Conservation (phyloP, 2,888 invertebrate genomes). For the Keiferia lycopersicella region DNA sequence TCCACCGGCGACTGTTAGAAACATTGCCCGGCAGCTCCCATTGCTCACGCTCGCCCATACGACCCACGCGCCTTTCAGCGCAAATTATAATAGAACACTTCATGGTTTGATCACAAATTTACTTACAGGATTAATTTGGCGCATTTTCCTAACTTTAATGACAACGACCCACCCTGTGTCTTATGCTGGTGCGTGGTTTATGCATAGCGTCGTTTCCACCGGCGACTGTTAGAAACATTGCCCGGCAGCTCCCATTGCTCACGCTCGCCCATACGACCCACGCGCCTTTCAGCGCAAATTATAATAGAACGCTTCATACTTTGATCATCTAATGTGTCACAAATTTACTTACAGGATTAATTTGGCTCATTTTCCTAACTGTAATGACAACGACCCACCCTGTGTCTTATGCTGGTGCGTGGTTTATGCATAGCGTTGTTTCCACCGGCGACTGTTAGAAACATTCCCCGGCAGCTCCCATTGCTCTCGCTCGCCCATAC, state of each 20-base stretch:
- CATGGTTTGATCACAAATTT: conserved; percentile 26
- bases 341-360: not conserved
- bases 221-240: conserved; percentile 41
- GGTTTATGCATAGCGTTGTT: conserved; percentile 35
- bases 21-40: no score
- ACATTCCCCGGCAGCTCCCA: conserved; percentile 42
- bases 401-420: conserved; percentile 3
- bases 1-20: no score
- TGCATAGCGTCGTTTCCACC: conserved; percentile 36
- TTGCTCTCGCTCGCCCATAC: conserved; percentile 41
- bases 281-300: conserved; percentile 30
- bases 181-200: conserved; percentile 26
- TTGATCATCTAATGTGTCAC: conserved; percentile 27
- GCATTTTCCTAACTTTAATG: not conserved
- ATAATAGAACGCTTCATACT: conserved; percentile 26
- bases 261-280: conserved; percentile 34
- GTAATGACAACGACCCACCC: not conserved
- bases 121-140: not conserved
- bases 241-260: conserved; percentile 45
- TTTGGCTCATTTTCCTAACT: not conserved
- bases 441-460: conserved; percentile 39
- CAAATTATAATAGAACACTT: conserved; percentile 27
- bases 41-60: conserved; percentile 27
- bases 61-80: conserved; percentile 29
- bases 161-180: not conserved